Evolutionary conservation across 2,113 vertebrate species (phyloP).

Genomic region (Pomatostomus ruficeps): DNA sequence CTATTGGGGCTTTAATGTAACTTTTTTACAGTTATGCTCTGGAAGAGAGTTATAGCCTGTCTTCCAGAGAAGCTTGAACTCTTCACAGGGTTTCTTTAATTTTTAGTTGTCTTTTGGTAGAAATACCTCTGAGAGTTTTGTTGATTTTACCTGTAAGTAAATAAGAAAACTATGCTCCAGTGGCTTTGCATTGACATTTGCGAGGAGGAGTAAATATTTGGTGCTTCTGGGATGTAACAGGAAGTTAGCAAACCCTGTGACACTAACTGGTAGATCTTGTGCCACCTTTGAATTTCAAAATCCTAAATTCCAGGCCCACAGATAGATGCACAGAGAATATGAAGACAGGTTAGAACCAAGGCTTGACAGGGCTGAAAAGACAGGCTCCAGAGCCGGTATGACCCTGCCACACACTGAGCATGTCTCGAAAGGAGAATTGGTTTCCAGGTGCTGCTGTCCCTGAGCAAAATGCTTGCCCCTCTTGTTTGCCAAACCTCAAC

Average conservation of each 20-base stretch:
- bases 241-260: neutral
- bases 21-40: neutral
- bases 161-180: neutral
- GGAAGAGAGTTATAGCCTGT: neutral
- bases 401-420: neutral
- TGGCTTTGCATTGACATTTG: neutral
- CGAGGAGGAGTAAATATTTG: neutral
- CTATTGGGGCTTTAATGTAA: neutral
- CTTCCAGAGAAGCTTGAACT: neutral
- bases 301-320: neutral
- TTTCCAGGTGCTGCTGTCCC: neutral
- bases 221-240: neutral
- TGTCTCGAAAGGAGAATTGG: neutral
- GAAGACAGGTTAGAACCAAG: neutral
- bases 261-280: neutral
- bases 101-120: neutral
- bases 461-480: neutral
- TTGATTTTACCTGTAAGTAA: neutral
- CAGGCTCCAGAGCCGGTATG: neutral
- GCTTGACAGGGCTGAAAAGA: neutral
- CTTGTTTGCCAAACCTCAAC: neutral
- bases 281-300: neutral
- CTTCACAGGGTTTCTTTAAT: neutral
- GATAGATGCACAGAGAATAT: neutral
- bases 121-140: neutral